Evolutionary conservation across 92 coral and sea anemone species (phyloP), one percentile per base, ranked within the genome.

Genomic region (Palythoa caribaeorum): DNA sequence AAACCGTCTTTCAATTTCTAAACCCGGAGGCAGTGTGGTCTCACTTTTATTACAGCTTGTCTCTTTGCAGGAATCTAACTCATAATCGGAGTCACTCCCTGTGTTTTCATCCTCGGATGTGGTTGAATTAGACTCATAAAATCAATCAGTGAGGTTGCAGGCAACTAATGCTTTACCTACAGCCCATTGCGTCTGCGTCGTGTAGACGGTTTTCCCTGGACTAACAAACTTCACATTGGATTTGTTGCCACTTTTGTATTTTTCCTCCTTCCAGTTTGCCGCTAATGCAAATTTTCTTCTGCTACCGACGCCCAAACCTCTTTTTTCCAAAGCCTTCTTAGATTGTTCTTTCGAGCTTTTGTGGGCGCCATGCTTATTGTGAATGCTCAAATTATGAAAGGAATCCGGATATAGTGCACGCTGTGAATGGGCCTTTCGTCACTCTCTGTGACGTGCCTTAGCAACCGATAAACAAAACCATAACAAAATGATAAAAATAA

Each of bases 211-310:
- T 84, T 84, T 84, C 0, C 88, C 80, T 35, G 88, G 80, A 53
- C 87, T 70, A 63, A 83, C 75, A 83, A 83, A 83, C 52, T 57
- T 68, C 76, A 83, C 74, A 38, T 57, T 79, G 83, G 83, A 21
- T 77, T 37, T 55, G 38, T 83, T 14, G 37, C 76, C 37, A 21
- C 76, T 83, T 44, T 83, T 50, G 60, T 83, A 83, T 71, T 47
- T 51, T 83, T 83, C 75, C 77, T 60, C 51, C 87, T 38, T 62
- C 77, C 87, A 83, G 80, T 83, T 83, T 65, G 79, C 50, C 53
- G n/a, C 74, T 35, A 83, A 44, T 71, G 73, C 55, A 16, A 83
- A 62, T 12, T 83, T 83, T 44, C 5, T 0, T 66, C 53, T 65
- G 21, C 53, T 37, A 1, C 87, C 79, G 47, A 15, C 36, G 50